Base-by-base conservation (phyloP, 2,113 vertebrate genomes). In the Dipodomys ordii region DNA sequence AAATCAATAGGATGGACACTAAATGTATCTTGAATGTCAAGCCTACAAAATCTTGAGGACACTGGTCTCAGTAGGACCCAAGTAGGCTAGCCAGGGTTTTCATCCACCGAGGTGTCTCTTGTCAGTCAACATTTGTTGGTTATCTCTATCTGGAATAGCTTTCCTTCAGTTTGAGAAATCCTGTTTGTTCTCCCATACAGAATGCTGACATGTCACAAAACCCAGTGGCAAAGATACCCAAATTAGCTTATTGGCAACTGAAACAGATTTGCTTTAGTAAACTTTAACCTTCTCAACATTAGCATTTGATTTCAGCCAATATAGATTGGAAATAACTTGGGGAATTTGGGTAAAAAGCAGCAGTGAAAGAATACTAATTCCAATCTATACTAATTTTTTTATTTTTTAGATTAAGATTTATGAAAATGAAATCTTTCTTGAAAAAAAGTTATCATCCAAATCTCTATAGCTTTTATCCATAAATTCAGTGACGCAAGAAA, bases 21-120 rank as follows among this genome's bases (percentile, higher is more conserved):
- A 27, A 32, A 9, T 25, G 25, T 76, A 2, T 19, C 39, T 78
- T n/a, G 60, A 74, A 5, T 62, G 6, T 73, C 35, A 69, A 32
- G 35, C 0, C 5, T n/a, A 1, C 44, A 73, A 6, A 28, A n/a
- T 67, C 16, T 28, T 62, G n/a, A 39, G 25, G 3, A 64, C 0
- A 7, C 1, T 85, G 11, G 49, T 69, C 49, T 49, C 44, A 85
- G 6, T 87, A 22, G 6, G 12, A 39, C 1, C 20, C 7, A 32
- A 12, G 1, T 4, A 30, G 8, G 28, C 44, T 15, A 74, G 11
- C 28, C 3, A 57, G 15, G 53, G 11, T 65, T 69, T 78, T 28
- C 19, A 3, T 71, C 64, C 23, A 72, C 18, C 5, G 68, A 84
- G 2, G 1, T 53, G 44, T 91, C 6, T 2, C n/a, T 7, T 49